A percentile compares a stretch with the other conserved stretches of the same genome.
Evolutionary conservation across 2,113 vertebrate species (phyloP).

Genomic region (Sinocyclocheilus anshuiensis): DNA sequence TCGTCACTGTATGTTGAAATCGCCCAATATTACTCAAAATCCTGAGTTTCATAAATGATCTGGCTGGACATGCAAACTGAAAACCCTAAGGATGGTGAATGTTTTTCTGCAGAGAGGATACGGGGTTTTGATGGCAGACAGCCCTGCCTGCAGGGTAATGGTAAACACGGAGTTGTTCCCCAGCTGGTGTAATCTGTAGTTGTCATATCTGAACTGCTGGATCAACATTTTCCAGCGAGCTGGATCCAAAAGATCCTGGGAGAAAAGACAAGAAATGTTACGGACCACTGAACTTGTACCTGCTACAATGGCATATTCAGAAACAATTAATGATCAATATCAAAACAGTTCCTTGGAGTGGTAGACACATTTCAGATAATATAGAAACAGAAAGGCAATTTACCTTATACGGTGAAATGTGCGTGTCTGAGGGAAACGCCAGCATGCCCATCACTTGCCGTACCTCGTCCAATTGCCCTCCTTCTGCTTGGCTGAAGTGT

Average conservation of each 20-base stretch:
- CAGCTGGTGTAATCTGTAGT: slow-evolving; percentile 98
- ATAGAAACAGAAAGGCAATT: neutral
- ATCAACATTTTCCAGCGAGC: slow-evolving; percentile 98
- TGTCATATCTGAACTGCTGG: slow-evolving; percentile 99
- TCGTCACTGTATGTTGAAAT: neutral
- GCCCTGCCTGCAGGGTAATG: slow-evolving; percentile 96
- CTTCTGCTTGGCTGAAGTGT: slow-evolving; percentile 98
- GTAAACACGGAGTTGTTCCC: slow-evolving; percentile 99
- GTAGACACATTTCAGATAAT: neutral
- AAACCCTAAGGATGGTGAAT: neutral
- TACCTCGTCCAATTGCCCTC: slow-evolving; percentile 96
- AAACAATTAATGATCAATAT: neutral
- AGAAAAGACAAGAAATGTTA: slow-evolving; percentile 45
- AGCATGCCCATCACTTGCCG: slow-evolving; percentile 99
- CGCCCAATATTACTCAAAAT: neutral
- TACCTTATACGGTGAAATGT: slow-evolving; percentile 99
- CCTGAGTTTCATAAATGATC: neutral
- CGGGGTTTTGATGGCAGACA: slow-evolving; percentile 99
- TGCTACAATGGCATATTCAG: neutral
- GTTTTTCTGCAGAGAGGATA: slow-evolving; percentile 81
- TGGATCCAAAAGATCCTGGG: slow-evolving; percentile 95
- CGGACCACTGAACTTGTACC: neutral
- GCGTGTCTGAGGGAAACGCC: slow-evolving; percentile 97
- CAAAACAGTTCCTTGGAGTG: neutral
- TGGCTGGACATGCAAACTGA: neutral